A percentile compares a stretch with the other conserved stretches of the same genome.
These are phyloP conservation scores for Anguilla marmorata DNA, from an alignment of 2,797 vertebrate genomes.

Conservation along the genomic window DNA sequence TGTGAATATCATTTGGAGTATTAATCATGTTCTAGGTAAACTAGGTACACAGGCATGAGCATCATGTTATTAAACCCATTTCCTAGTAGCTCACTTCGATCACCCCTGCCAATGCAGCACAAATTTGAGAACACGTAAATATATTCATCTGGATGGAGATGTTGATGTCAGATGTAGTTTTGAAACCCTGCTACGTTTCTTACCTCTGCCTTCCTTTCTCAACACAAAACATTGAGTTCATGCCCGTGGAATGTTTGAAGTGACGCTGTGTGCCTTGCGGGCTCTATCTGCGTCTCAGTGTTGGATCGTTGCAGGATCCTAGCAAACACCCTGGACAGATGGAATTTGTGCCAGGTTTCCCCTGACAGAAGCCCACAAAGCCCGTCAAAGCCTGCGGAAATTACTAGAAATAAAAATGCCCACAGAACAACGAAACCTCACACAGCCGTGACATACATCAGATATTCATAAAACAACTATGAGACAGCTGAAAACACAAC, in stretches of 20 bases:
- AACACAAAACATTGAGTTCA: not conserved
- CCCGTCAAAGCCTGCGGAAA: not conserved
- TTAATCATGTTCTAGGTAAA: too few species aligned
- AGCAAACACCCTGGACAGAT: not conserved
- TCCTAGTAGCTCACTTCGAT: not conserved
- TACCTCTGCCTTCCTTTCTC: not conserved
- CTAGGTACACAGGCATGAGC: too few species aligned
- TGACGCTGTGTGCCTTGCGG: not conserved
- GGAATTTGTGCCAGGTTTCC: not conserved
- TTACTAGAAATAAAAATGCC: not conserved
- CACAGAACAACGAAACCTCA: not conserved
- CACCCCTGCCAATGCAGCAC: conserved; percentile 19
- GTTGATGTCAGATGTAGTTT: not conserved
- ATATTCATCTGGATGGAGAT: conserved; percentile 6
- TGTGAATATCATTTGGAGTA: too few species aligned
- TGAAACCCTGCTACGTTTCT: not conserved
- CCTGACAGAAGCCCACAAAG: not conserved
- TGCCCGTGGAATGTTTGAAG: not conserved
- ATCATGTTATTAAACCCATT: not conserved
- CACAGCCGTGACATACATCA: not conserved
- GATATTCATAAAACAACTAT: not conserved
- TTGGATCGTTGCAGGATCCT: not conserved
- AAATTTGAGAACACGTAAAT: conserved; percentile 18
- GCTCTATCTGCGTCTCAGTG: not conserved
- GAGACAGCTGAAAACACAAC: not conserved